These are phyloP conservation scores for Polymixis lichenea DNA, from an alignment of 2,888 invertebrate genomes.

Conservation along the genomic window DNA sequence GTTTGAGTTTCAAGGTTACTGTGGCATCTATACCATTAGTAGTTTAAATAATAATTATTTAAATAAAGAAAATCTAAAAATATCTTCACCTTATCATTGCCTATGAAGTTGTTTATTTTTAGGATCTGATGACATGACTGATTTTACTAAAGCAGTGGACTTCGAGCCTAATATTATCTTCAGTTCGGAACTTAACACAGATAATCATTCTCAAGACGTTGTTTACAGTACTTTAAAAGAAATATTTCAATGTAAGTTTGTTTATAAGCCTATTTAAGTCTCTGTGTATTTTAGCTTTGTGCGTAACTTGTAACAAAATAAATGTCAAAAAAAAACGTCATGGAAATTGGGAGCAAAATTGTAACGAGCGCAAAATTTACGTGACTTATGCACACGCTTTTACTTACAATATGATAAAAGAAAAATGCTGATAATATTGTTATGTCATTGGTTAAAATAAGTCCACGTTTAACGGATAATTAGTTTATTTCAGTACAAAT, in stretches of 20 bases:
- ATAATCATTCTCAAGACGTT: neutral
- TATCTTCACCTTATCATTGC: neutral
- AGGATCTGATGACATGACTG: neutral
- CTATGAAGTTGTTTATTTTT: neutral
- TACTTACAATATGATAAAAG: neutral
- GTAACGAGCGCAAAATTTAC: slow-evolving; percentile 26
- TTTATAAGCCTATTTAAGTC: neutral
- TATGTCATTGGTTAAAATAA: neutral
- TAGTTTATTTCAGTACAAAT: neutral
- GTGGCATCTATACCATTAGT: no score
- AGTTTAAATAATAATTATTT: no score
- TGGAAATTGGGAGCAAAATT: slow-evolving; percentile 10
- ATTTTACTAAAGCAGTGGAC: neutral
- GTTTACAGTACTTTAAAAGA: neutral
- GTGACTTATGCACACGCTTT: neutral
- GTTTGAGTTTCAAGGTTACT: no score
- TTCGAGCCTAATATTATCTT: neutral
- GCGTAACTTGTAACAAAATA: neutral
- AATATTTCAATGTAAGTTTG: neutral
- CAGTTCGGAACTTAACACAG: no score
- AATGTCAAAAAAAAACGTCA: slow-evolving; percentile 22
- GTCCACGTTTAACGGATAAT: neutral
- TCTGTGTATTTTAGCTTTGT: neutral
- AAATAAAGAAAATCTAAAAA: neutral
- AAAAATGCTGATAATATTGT: neutral